phyloP scores from a whole-genome alignment of 2,888 invertebrate genomes.

The Cerastis rubricosa region DNA sequence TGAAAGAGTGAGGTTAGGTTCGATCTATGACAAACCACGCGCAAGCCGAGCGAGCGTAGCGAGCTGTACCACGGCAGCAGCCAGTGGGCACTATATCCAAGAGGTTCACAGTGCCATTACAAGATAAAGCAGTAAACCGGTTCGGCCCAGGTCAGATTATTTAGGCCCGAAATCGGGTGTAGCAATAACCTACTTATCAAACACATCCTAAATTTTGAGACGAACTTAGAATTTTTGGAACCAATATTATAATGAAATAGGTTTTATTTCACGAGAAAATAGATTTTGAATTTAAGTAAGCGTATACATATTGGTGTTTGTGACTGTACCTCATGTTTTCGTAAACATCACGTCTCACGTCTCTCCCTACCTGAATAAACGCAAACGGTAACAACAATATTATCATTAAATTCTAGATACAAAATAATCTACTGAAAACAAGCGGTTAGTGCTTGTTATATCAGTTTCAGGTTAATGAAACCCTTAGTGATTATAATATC shows the following conservation, averaged over 20 bases:
- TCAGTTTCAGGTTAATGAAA: background rate
- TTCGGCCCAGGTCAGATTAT: background rate
- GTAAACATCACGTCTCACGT: background rate
- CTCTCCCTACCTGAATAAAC: slow-evolving; percentile 14
- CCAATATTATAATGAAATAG: too few species aligned
- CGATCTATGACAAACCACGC: too few species aligned
- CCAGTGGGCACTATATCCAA: too few species aligned
- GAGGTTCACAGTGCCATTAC: too few species aligned
- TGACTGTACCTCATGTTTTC: background rate
- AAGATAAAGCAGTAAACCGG: too few species aligned
- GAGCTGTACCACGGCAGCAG: too few species aligned
- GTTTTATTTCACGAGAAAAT: too few species aligned
- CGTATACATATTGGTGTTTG: background rate
- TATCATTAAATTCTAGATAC: background rate
- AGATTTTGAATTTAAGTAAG: background rate
- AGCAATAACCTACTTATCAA: background rate
- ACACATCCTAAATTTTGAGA: background rate
- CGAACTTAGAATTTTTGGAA: too few species aligned
- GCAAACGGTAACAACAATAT: slow-evolving; percentile 15
- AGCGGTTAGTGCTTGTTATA: background rate
- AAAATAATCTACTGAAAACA: background rate
- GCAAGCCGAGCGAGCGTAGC: too few species aligned
- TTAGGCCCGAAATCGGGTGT: background rate
- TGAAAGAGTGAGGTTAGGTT: too few species aligned
- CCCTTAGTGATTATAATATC: background rate